Base-by-base conservation (phyloP, 2,888 invertebrate genomes). In the Platycheirus albimanus region DNA sequence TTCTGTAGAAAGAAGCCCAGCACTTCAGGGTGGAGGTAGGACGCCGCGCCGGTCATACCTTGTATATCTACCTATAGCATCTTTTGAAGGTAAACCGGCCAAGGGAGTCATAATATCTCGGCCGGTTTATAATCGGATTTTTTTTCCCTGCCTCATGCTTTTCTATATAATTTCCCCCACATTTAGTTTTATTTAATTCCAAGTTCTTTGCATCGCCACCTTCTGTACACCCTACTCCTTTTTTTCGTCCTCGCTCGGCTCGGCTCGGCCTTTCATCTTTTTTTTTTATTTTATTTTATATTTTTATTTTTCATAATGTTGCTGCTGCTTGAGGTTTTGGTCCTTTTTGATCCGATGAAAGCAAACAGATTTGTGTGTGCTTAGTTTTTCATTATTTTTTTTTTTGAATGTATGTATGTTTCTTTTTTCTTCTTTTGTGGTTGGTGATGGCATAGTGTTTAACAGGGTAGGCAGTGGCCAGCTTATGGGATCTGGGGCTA, bases 141-240 rank as follows among this genome's bases (percentile, higher is more conserved):
- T 70, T 80, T 43, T 61, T 33, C 8, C 8, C 5, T 33, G 3
- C 51, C 11, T 63, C 51, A 33, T 28, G 45, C 15, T 5, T 75
- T 47, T 64, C 41, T 58, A 69, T 58, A 69, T 66, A 49, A 70
- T 66, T 52, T 66, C 63, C 64, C 58, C 52, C 45, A n/a, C 58
- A 45, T 75, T 75, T 80, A 51, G 64, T 75, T 80, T 70, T 75
- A 75, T 75, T 75, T 80, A 80, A 80, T 80, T 80, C 70, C 30
- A 20, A 43, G 67, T 51, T 61, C 24, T 43, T 43, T 20, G 56
- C 24, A 19, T 13, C 43, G 13, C 52, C 61, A 58, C 15, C 58
- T 41, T 24, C n/a, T n/a, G n/a, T 24, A 24, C 8, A 24, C 8
- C 7, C 13, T 41, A 30, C 15, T 36, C 43, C 24, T 7, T 11